Conservation (phyloP, 2,797 vertebrate species). For the Myripristis murdjan region DNA sequence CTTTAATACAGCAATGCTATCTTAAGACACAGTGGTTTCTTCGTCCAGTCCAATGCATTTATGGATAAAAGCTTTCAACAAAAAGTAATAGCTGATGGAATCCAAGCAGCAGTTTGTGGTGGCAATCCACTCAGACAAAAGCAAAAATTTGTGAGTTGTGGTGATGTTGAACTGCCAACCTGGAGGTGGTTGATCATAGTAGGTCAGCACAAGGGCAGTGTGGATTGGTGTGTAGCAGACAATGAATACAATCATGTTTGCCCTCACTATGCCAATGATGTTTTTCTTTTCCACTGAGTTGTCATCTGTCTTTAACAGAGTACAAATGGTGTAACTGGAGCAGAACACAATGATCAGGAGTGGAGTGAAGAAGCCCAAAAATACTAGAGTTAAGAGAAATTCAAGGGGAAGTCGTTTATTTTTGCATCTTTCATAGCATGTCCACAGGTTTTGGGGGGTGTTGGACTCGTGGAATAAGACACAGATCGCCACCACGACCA, state of each 20-base stretch:
- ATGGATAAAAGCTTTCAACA: constrained; percentile 73
- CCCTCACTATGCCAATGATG: constrained; percentile 72
- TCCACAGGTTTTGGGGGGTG: background rate
- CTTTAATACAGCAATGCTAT: background rate
- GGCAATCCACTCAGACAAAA: constrained; percentile 78
- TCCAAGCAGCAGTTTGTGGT: constrained; percentile 89
- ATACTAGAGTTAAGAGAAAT: constrained; percentile 41
- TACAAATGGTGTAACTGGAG: constrained; percentile 69
- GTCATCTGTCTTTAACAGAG: constrained; percentile 47
- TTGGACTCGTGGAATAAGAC: background rate
- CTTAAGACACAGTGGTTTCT: background rate
- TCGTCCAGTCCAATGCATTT: background rate
- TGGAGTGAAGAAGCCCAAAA: constrained; percentile 71
- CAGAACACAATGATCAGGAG: constrained; percentile 70
- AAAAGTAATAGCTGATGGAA: constrained; percentile 87
- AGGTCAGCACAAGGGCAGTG: constrained; percentile 62
- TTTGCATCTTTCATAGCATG: constrained; percentile 68
- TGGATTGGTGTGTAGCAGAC: constrained; percentile 88
- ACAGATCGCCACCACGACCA: constrained; percentile 7
- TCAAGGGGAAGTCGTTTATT: accelerated
- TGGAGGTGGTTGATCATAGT: accelerated
- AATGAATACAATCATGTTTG: constrained; percentile 87
- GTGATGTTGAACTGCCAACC: accelerated
- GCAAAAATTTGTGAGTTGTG: constrained; percentile 17
- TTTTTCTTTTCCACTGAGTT: constrained; percentile 61